Percentiles rank a stretch among this genome's conserved stretches.
phyloP scores from a whole-genome alignment of 2,888 invertebrate species.

The Drosophila anomalata region DNA sequence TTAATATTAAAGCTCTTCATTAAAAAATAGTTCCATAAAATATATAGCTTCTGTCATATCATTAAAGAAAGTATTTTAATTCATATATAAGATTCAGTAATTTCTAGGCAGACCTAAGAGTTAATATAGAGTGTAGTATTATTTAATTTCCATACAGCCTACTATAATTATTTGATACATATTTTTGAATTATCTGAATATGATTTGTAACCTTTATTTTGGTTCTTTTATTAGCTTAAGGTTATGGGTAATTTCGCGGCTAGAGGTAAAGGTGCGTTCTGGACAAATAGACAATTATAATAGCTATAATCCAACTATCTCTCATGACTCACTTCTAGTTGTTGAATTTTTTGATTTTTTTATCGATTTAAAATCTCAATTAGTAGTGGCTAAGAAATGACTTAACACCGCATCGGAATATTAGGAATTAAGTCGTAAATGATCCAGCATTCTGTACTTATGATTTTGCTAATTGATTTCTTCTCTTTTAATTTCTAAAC shows the following conservation, averaged over 20 bases:
- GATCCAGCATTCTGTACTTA: slow-evolving; percentile 49
- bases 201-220: slow-evolving; percentile 51
- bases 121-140: neutral
- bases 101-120: neutral
- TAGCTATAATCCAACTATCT: slow-evolving; percentile 27
- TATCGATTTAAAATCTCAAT: slow-evolving; percentile 15
- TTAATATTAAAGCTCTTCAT: neutral
- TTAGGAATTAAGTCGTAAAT: slow-evolving; percentile 54
- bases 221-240: slow-evolving; percentile 72
- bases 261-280: slow-evolving; percentile 76
- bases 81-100: neutral
- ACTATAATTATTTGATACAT: slow-evolving; percentile 18
- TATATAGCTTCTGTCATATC: neutral
- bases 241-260: slow-evolving; percentile 77
- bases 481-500: slow-evolving; percentile 73
- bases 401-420: slow-evolving; percentile 24
- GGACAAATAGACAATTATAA: slow-evolving; percentile 32
- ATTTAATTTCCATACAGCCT: neutral
- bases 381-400: slow-evolving; percentile 30
- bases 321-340: slow-evolving; percentile 42
- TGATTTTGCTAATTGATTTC: slow-evolving; percentile 76
- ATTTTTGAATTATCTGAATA: slow-evolving; percentile 40
- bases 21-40: neutral
- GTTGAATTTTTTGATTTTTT: slow-evolving; percentile 30
- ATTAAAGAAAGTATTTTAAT: slow-evolving; percentile 3